Conservation (phyloP, 2,888 invertebrate species). For the Ornithoptera alexandrae region DNA sequence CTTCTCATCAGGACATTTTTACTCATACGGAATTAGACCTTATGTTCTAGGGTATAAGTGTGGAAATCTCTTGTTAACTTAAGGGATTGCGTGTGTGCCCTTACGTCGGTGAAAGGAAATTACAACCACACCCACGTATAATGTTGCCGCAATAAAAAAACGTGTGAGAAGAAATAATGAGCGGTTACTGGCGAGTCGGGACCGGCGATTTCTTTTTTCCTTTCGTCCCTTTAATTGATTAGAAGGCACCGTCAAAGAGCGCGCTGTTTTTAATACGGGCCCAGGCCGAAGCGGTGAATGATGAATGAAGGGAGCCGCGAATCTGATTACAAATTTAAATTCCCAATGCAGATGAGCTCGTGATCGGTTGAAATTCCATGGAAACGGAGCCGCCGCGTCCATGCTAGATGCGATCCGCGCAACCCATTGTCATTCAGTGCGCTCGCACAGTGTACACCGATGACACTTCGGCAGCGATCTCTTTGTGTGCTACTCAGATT, state of each 20-base stretch:
- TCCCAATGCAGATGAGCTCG: conserved; percentile 63
- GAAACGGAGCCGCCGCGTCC: conserved; percentile 57
- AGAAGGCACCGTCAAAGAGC: conserved; percentile 56
- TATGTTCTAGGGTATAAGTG: conserved; percentile 30
- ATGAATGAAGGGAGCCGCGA: conserved; percentile 66
- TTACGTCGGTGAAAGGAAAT: conserved; percentile 80
- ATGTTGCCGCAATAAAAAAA: conserved; percentile 79
- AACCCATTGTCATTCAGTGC: conserved; percentile 50
- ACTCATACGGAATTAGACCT: conserved; percentile 43
- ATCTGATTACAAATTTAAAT: conserved; percentile 73
- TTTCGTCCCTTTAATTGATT: conserved; percentile 72
- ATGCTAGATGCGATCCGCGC: conserved; percentile 45
- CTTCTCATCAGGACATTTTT: conserved; percentile 60
- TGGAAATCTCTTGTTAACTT: conserved; percentile 39
- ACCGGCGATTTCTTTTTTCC: conserved; percentile 58
- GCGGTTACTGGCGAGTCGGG: conserved; percentile 75
- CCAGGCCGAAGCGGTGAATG: conserved; percentile 55
- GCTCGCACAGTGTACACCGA: conserved; percentile 21
- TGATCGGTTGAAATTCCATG: conserved; percentile 59
- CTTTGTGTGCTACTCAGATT: conserved; percentile 29
- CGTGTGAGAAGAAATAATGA: conserved; percentile 80
- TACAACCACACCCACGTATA: conserved; percentile 81
- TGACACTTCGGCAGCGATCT: conserved; percentile 21
- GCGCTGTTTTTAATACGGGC: conserved; percentile 39
- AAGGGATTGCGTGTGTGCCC: conserved; percentile 76